phyloP scores from a whole-genome alignment of 1,140 invertebrate species.

The Drosophila tristis region DNA sequence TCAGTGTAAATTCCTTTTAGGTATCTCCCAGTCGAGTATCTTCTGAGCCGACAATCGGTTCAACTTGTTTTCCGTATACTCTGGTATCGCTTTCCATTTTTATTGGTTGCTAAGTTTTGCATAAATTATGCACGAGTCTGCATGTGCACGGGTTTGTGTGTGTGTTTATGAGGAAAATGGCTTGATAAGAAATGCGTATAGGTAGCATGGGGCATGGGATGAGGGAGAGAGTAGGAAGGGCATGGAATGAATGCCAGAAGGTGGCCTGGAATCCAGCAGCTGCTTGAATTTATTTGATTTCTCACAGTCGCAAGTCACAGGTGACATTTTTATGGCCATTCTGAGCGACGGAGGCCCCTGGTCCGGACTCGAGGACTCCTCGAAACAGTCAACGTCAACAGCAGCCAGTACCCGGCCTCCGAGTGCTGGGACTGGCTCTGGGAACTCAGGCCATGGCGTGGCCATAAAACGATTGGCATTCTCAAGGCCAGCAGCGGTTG shows the following conservation, averaged over 20 bases:
- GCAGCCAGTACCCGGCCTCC: constrained; percentile 10
- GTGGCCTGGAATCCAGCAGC: constrained; percentile 20
- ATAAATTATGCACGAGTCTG: constrained; percentile 73
- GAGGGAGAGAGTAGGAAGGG: constrained; percentile 1
- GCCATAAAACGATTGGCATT: constrained; percentile 76
- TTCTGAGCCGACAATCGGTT: background rate
- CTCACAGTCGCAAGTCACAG: constrained; percentile 73
- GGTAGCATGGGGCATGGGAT: background rate
- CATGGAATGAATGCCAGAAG: too few relatives aligned
- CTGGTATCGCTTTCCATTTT: constrained; percentile 29
- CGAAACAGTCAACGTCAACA: constrained; percentile 2
- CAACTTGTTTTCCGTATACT: constrained; percentile 14
- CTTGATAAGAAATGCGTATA: constrained; percentile 47
- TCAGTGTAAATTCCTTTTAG: too few relatives aligned
- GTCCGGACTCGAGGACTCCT: constrained; percentile 12
- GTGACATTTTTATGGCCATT: constrained; percentile 81
- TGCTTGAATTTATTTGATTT: constrained; percentile 79
- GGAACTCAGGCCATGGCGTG: constrained; percentile 37
- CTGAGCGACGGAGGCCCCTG: constrained; percentile 47
- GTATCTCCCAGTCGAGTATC: background rate
- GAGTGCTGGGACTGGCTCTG: constrained; percentile 1
- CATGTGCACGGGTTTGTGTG: constrained; percentile 4
- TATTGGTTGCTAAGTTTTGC: constrained; percentile 69
- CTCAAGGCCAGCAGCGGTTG: constrained; percentile 48
- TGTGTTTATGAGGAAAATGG: constrained; percentile 46